Conservation (phyloP, 2,797 vertebrate species). For the Squalus acanthias region DNA sequence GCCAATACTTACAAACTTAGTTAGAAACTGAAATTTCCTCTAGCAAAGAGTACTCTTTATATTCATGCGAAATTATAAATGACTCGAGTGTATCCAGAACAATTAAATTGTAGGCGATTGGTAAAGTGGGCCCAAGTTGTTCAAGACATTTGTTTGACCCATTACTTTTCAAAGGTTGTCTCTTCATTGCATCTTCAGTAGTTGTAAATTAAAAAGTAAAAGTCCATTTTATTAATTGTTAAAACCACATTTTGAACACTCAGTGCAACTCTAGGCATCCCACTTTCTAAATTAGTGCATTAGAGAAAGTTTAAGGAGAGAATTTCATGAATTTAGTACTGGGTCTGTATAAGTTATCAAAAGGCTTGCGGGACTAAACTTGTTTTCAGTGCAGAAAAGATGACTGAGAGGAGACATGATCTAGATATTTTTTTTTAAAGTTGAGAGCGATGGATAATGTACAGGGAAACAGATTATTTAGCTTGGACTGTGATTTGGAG, state of each 20-base stretch:
- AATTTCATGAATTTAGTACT: neutral
- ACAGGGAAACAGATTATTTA: slow-evolving; percentile 1
- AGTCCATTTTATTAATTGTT: neutral
- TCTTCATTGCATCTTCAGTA: neutral
- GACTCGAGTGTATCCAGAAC: neutral
- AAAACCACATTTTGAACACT: neutral
- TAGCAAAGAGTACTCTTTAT: neutral
- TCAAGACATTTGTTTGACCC: neutral
- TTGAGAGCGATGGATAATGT: neutral
- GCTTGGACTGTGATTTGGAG: neutral
- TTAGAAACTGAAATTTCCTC: neutral
- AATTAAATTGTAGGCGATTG: neutral
- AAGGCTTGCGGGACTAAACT: neutral
- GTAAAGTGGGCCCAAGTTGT: neutral
- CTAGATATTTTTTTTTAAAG: neutral
- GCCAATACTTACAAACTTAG: neutral
- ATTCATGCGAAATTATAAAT: neutral
- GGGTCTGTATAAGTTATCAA: neutral
- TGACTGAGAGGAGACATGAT: neutral
- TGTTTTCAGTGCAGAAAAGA: neutral
- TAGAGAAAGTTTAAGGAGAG: neutral
- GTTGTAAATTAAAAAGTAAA: neutral
- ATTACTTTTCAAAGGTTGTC: neutral
- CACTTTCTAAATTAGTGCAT: neutral
- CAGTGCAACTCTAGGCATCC: neutral